phyloP scores from a whole-genome alignment of 2,113 vertebrate species.

The Myanophis thanlyinensis region DNA sequence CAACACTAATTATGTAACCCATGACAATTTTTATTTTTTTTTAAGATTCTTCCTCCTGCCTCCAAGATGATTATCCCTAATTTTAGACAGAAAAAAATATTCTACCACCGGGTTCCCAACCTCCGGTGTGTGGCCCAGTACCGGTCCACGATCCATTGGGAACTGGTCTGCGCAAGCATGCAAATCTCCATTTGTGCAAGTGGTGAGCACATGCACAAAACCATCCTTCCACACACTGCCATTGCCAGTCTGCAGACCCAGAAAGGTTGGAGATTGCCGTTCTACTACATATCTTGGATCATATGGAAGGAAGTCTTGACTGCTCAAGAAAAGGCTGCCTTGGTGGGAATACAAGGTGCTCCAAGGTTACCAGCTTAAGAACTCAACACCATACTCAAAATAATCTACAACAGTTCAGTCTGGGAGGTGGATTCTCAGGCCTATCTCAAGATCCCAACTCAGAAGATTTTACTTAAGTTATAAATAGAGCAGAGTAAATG shows the following conservation, averaged over 20 bases:
- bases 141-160: too few species aligned
- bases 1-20: not conserved
- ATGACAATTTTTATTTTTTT: not conserved
- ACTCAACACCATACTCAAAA: not conserved
- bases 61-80: not conserved
- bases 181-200: too few species aligned
- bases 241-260: too few species aligned
- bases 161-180: too few species aligned
- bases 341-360: not conserved
- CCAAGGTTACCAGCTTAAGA: not conserved
- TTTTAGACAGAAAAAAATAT: not conserved
- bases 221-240: too few species aligned
- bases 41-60: not conserved
- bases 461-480: not conserved
- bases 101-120: not conserved
- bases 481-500: not conserved
- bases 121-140: too few species aligned
- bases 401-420: not conserved
- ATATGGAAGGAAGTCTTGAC: not conserved
- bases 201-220: too few species aligned
- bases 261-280: not conserved
- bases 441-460: not conserved
- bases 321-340: not conserved
- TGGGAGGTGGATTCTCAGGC: not conserved
- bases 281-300: not conserved